Evolutionary conservation across 2,888 invertebrate genomes (phyloP).

Genomic region (Heterodera filipjevi): DNA sequence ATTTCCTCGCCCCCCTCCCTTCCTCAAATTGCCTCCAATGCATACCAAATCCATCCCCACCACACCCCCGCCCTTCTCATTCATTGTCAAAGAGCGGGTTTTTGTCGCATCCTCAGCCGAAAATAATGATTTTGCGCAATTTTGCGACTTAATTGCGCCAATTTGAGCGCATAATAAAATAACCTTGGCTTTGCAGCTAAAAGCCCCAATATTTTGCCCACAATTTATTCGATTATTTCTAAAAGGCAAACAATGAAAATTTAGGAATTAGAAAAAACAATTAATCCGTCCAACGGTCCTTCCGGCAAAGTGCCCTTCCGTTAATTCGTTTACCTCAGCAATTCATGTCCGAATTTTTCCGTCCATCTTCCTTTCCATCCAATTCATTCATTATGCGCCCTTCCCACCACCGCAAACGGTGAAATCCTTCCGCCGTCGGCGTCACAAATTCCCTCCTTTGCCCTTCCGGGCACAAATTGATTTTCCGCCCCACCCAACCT

Average conservation of each 20-base stretch:
- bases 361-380: neutral
- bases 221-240: too few species aligned
- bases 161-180: conserved; percentile 4
- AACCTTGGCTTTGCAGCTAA: conserved; percentile 4
- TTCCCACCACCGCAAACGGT: conserved; percentile 4
- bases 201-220: neutral
- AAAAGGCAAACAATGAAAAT: neutral
- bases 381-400: conserved; percentile 12
- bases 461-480: conserved; percentile 20
- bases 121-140: conserved; percentile 10
- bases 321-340: neutral
- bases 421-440: neutral
- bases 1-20: neutral
- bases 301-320: neutral
- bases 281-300: neutral
- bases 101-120: neutral
- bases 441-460: conserved; percentile 3
- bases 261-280: too few species aligned
- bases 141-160: conserved; percentile 13
- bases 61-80: neutral
- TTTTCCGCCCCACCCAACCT: conserved; percentile 12
- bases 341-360: neutral
- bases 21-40: neutral
- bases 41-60: neutral
- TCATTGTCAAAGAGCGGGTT: conserved; percentile 2